Conservation (phyloP, 2,797 vertebrate genomes). For the Danio tinwini region DNA sequence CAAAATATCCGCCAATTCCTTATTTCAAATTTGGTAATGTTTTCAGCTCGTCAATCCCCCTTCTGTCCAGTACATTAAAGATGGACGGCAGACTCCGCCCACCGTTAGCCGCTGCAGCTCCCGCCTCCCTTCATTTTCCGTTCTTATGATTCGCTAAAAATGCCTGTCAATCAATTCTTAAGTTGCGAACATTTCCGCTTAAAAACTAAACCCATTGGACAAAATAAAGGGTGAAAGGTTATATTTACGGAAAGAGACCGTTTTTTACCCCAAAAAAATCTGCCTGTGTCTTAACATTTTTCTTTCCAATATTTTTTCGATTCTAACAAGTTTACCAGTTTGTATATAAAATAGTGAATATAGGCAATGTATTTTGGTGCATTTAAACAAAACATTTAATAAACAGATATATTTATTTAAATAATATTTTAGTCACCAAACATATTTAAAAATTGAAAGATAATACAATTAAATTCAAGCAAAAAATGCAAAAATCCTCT, state of each 20-base stretch:
- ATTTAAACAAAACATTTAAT: too few species aligned
- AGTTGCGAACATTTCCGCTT: slow-evolving; percentile 65
- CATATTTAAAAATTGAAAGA: too few species aligned
- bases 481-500: too few species aligned
- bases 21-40: slow-evolving; percentile 77
- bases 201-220: slow-evolving; percentile 62
- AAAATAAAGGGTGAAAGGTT: slow-evolving; percentile 51
- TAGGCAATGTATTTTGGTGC: too few species aligned
- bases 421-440: too few species aligned
- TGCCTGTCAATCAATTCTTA: slow-evolving; percentile 51
- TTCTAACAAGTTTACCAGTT: neutral
- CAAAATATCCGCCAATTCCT: slow-evolving; percentile 78
- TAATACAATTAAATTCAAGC: too few species aligned
- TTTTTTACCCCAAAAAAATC: neutral
- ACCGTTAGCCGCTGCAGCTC: slow-evolving; percentile 23
- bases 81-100: slow-evolving; percentile 83
- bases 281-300: neutral
- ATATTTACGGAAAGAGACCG: slow-evolving; percentile 49
- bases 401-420: too few species aligned
- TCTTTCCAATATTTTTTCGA: neutral
- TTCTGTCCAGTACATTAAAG: slow-evolving; percentile 78
- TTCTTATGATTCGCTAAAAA: slow-evolving; percentile 12
- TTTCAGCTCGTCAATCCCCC: slow-evolving; percentile 82
- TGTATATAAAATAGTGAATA: neutral
- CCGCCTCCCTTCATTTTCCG: slow-evolving; percentile 29